Percentiles rank a stretch among this genome's conserved stretches.
phyloP scores from a whole-genome alignment of 2,888 invertebrate genomes.

The Villa cingulata region DNA sequence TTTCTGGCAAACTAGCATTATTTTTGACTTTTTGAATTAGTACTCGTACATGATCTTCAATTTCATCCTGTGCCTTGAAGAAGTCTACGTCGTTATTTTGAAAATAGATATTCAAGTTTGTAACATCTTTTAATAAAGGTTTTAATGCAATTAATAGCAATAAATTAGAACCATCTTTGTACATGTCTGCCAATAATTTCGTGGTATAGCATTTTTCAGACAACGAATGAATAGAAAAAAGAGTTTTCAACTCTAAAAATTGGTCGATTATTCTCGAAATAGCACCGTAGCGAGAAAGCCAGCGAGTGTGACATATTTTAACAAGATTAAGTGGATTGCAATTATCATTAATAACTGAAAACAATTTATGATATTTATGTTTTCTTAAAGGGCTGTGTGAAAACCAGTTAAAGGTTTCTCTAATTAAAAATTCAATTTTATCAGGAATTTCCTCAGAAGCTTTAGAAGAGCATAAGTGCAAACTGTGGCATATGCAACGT shows the following conservation, averaged over 20 bases:
- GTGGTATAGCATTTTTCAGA: too few species aligned
- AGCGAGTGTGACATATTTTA: neutral
- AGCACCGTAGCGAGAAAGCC: neutral
- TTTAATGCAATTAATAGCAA: too few species aligned
- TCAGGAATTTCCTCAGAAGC: neutral
- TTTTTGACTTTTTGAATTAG: too few species aligned
- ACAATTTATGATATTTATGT: neutral
- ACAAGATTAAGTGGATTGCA: neutral
- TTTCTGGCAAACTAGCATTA: too few species aligned
- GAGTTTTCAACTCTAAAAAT: neutral
- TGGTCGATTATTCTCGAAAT: neutral
- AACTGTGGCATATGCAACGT: neutral
- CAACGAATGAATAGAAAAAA: neutral
- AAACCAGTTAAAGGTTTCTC: conserved; percentile 2
- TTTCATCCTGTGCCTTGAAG: too few species aligned
- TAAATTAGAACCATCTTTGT: too few species aligned
- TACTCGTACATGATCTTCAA: too few species aligned
- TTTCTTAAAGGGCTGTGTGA: neutral
- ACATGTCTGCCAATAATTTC: too few species aligned
- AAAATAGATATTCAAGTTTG: too few species aligned
- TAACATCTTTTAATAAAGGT: too few species aligned
- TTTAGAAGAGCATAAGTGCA: neutral
- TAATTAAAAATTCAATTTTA: neutral
- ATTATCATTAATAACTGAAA: neutral
- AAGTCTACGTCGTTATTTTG: too few species aligned